phyloP scores from a whole-genome alignment of 2,888 invertebrate species.

The Mesoligia furuncula region DNA sequence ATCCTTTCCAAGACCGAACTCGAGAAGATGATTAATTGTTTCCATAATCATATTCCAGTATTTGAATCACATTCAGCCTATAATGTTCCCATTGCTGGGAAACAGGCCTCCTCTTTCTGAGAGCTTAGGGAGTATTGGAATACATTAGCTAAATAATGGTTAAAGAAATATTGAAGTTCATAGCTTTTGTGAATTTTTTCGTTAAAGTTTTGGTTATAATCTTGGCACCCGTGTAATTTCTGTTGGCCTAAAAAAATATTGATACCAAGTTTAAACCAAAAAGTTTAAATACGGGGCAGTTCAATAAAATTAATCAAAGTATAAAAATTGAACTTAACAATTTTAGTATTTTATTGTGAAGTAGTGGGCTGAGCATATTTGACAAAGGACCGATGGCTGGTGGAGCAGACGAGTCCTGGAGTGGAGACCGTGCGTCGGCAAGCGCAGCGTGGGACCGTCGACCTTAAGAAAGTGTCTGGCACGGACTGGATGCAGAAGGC shows the following conservation, averaged over 20 bases:
- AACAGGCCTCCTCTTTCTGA: neutral
- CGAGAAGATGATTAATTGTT: conserved; percentile 52
- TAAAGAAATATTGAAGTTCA: conserved; percentile 15
- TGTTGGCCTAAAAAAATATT: neutral
- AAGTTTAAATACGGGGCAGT: neutral
- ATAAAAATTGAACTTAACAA: too few relatives aligned
- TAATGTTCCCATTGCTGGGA: neutral
- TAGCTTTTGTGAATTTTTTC: neutral
- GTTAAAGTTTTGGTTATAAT: neutral
- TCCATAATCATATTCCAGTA: conserved; percentile 35
- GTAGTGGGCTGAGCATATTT: too few relatives aligned
- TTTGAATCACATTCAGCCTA: neutral
- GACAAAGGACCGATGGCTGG: too few relatives aligned
- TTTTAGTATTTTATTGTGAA: too few relatives aligned
- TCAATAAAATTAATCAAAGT: too few relatives aligned
- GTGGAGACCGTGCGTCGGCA: too few relatives aligned
- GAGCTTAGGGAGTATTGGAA: conserved; percentile 14
- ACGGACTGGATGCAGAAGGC: too few relatives aligned
- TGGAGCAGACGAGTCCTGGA: too few relatives aligned
- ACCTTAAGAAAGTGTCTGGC: too few relatives aligned
- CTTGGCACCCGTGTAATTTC: too few relatives aligned
- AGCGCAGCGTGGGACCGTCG: too few relatives aligned
- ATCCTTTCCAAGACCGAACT: conserved; percentile 38
- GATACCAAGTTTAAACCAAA: neutral
- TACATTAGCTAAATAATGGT: conserved; percentile 24